Conservation (phyloP, 1,140 invertebrate species). For the Cydia strobilella region DNA sequence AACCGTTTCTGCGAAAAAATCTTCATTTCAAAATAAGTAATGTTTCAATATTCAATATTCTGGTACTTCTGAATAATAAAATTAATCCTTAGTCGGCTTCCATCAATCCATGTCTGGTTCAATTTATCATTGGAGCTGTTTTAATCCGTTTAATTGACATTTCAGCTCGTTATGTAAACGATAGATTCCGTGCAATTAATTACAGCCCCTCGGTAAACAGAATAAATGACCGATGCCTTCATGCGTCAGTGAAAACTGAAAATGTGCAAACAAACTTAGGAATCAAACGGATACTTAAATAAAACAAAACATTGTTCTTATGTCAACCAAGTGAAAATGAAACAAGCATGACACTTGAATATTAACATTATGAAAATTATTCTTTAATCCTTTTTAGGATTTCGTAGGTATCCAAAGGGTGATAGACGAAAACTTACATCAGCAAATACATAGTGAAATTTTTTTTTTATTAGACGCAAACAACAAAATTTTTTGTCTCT, state of each 20-base stretch:
- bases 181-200: conserved; percentile 55
- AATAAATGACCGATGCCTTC: conserved; percentile 43
- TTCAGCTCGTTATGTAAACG: conserved; percentile 48
- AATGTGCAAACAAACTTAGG: not conserved
- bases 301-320: not conserved
- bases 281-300: not conserved
- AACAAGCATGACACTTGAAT: no score
- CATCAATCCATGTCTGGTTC: conserved; percentile 59
- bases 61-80: conserved; percentile 50
- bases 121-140: conserved; percentile 54
- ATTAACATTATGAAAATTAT: no score
- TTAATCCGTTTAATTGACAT: conserved; percentile 66
- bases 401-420: no score
- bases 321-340: not conserved
- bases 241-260: conserved; percentile 34
- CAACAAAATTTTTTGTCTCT: no score
- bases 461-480: no score
- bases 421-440: no score
- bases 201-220: conserved; percentile 40
- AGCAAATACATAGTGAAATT: no score
- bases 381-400: no score
- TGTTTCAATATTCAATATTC: conserved; percentile 55
- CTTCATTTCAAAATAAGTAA: conserved; percentile 50
- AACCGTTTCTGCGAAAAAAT: not conserved
- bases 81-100: conserved; percentile 60